Evolutionary conservation across 2,797 vertebrate genomes (phyloP).

Genomic region (Manis javanica): DNA sequence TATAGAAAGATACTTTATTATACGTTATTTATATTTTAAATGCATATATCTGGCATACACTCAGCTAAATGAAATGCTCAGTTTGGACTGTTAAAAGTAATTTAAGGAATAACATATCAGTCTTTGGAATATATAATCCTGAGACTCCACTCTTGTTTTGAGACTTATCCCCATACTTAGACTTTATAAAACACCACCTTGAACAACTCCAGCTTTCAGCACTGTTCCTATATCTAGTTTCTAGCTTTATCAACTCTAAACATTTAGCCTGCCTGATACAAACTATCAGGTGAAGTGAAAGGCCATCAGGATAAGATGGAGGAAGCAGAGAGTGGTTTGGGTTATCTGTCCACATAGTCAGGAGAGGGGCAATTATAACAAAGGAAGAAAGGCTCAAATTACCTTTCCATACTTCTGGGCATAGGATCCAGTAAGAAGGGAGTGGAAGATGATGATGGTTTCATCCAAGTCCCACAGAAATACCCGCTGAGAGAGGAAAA

Average conservation of each 20-base stretch:
- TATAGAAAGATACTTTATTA: constrained; percentile 1
- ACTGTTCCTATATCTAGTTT: background rate
- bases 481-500: constrained; percentile 89
- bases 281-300: constrained; percentile 8
- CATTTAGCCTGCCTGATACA: background rate
- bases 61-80: constrained; percentile 23
- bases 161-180: constrained; percentile 37
- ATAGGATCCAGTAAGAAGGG: constrained; percentile 97
- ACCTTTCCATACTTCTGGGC: constrained; percentile 99
- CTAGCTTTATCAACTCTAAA: background rate
- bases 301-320: background rate
- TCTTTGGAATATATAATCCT: background rate
- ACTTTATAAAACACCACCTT: constrained; percentile 2
- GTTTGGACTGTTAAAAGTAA: background rate
- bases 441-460: constrained; percentile 99
- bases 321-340: background rate
- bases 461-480: constrained; percentile 99
- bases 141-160: constrained; percentile 47
- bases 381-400: constrained; percentile 70
- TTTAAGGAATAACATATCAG: background rate
- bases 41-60: background rate
- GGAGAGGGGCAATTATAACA: background rate
- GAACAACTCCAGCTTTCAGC: background rate
- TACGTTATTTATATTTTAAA: constrained; percentile 1
- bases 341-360: background rate